These are phyloP conservation scores for Colostygia pectinataria DNA, from an alignment of 2,888 invertebrate genomes.

Conservation along the genomic window DNA sequence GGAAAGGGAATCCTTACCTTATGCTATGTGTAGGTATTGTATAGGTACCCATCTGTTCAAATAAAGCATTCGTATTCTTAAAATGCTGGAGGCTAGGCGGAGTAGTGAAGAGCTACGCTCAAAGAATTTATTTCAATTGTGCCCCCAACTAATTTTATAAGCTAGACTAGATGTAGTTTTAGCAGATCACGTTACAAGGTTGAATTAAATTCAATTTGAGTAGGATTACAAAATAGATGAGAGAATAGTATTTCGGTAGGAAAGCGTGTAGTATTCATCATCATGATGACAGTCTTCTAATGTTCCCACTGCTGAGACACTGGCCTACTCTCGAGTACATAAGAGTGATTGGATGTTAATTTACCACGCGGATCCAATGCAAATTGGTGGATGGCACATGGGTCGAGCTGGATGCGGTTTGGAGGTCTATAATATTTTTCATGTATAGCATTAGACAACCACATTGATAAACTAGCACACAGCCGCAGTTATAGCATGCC, in stretches of 20 bases:
- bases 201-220: background rate
- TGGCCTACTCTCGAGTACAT: too few relatives aligned
- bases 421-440: too few relatives aligned
- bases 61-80: conserved; percentile 44
- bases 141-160: conserved; percentile 20
- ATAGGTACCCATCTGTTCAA: conserved; percentile 57
- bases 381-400: too few relatives aligned
- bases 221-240: too few relatives aligned
- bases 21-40: conserved; percentile 40
- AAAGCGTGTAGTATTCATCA: background rate
- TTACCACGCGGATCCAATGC: too few relatives aligned
- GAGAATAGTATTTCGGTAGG: background rate
- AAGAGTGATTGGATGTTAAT: too few relatives aligned
- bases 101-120: conserved; percentile 28
- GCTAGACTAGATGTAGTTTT: conserved; percentile 2
- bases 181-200: background rate
- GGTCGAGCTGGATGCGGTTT: background rate
- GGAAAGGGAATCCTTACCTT: conserved; percentile 66
- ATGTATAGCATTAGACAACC: background rate
- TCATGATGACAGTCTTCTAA: too few relatives aligned
- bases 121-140: conserved; percentile 25
- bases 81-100: conserved; percentile 32
- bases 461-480: too few relatives aligned
- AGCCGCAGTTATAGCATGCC: background rate
- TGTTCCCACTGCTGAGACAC: too few relatives aligned